Percentiles rank a stretch among this genome's conserved stretches.
Evolutionary conservation across 2,113 vertebrate genomes (phyloP).

Genomic region (Crotalus horridus): DNA sequence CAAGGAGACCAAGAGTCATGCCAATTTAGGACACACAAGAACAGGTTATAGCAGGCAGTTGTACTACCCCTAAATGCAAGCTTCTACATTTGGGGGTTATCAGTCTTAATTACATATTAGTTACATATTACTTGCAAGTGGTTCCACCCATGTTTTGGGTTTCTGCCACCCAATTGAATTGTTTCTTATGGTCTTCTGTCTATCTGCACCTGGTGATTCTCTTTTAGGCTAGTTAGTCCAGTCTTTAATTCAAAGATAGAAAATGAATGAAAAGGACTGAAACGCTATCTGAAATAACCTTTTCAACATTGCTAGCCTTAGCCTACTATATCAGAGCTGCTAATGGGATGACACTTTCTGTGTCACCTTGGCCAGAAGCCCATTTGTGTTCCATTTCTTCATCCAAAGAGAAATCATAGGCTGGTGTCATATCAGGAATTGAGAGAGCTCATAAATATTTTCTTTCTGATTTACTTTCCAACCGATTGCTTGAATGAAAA

Average conservation of each 20-base stretch:
- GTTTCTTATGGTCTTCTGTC: neutral
- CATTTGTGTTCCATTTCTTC: neutral
- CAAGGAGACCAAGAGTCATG: neutral
- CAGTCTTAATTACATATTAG: neutral
- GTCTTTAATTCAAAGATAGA: neutral
- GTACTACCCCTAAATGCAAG: neutral
- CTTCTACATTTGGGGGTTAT: neutral
- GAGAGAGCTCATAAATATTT: neutral
- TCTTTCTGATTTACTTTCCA: neutral
- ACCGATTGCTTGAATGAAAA: neutral
- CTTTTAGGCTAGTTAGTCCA: neutral
- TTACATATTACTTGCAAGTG: neutral
- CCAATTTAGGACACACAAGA: neutral
- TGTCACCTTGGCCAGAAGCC: neutral
- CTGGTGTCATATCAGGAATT: neutral
- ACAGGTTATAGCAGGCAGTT: neutral
- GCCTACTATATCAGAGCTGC: neutral
- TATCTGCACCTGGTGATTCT: neutral
- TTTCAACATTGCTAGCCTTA: neutral
- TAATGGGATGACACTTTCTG: neutral
- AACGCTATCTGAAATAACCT: neutral
- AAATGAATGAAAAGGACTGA: neutral
- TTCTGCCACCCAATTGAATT: neutral
- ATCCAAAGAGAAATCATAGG: neutral
- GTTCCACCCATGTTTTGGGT: neutral